These are phyloP conservation scores for Pammene fasciana DNA, from an alignment of 2,888 invertebrate species.

Conservation along the genomic window DNA sequence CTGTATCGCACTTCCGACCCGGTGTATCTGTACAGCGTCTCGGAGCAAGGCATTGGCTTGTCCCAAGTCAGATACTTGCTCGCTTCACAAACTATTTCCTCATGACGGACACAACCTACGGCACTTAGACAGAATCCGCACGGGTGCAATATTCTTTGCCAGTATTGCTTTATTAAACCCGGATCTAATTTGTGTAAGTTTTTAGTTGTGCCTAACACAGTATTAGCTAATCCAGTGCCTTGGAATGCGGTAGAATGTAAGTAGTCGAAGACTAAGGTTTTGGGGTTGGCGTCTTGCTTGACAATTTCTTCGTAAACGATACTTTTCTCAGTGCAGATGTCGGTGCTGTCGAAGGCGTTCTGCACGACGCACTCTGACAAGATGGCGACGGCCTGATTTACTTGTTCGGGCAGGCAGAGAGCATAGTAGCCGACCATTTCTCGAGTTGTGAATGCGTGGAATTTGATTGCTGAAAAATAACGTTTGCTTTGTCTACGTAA, in stretches of 20 bases:
- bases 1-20: slow-evolving; percentile 93
- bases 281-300: slow-evolving; percentile 61
- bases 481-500: background rate
- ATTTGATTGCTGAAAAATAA: slow-evolving; percentile 89
- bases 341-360: slow-evolving; percentile 72
- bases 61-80: slow-evolving; percentile 86
- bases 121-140: slow-evolving; percentile 95
- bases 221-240: slow-evolving; percentile 68
- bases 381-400: slow-evolving; percentile 94
- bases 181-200: slow-evolving; percentile 85
- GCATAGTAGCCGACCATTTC: slow-evolving; percentile 98
- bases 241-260: slow-evolving; percentile 75
- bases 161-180: slow-evolving; percentile 88
- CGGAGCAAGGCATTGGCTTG: slow-evolving; percentile 83
- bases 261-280: slow-evolving; percentile 67
- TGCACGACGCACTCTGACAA: slow-evolving; percentile 97
- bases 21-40: slow-evolving; percentile 88
- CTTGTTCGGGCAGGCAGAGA: slow-evolving; percentile 94
- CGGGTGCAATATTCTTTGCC: slow-evolving; percentile 93
- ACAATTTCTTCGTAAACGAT: slow-evolving; percentile 66
- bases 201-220: slow-evolving; percentile 85
- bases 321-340: slow-evolving; percentile 65
- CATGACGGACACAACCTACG: slow-evolving; percentile 95
- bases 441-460: slow-evolving; percentile 97
- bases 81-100: slow-evolving; percentile 90